A percentile compares a stretch with the other conserved stretches of the same genome.
phyloP scores from a whole-genome alignment of 2,113 vertebrate genomes.

The Pangasianodon hypophthalmus region DNA sequence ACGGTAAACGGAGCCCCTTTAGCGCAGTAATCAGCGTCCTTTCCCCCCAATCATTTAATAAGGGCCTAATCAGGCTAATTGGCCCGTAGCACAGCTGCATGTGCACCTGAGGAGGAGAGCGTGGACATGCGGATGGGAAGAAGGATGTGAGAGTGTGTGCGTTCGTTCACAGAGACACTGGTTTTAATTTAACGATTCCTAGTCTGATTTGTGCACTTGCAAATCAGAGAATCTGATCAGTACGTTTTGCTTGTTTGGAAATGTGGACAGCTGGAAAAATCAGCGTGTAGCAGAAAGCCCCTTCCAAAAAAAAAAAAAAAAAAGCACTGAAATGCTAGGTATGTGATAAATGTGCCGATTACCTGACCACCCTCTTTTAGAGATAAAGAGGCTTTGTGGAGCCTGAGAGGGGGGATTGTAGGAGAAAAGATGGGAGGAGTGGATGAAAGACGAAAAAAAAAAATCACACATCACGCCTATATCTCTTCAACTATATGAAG shows the following conservation, averaged over 20 bases:
- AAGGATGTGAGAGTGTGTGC: neutral
- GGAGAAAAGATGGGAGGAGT: conserved; percentile 13
- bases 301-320: neutral
- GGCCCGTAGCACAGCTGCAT: conserved; percentile 43
- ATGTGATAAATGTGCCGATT: conserved; percentile 51
- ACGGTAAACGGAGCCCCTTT: conserved; percentile 52
- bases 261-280: conserved; percentile 1
- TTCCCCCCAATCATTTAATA: conserved; percentile 70
- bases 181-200: neutral
- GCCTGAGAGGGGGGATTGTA: neutral
- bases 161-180: neutral
- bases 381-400: conserved; percentile 41
- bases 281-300: conserved; percentile 16
- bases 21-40: conserved; percentile 56
- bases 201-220: neutral
- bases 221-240: conserved; percentile 16
- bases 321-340: conserved; percentile 30
- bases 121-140: neutral
- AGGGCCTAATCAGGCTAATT: conserved; percentile 75
- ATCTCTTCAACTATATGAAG: neutral
- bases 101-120: conserved; percentile 8
- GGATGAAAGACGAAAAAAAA: conserved; percentile 18
- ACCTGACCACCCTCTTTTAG: conserved; percentile 30
- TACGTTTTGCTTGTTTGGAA: neutral
- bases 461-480: neutral